Conservation (phyloP, 2,888 invertebrate genomes). For the Cryptus viduatorius region DNA sequence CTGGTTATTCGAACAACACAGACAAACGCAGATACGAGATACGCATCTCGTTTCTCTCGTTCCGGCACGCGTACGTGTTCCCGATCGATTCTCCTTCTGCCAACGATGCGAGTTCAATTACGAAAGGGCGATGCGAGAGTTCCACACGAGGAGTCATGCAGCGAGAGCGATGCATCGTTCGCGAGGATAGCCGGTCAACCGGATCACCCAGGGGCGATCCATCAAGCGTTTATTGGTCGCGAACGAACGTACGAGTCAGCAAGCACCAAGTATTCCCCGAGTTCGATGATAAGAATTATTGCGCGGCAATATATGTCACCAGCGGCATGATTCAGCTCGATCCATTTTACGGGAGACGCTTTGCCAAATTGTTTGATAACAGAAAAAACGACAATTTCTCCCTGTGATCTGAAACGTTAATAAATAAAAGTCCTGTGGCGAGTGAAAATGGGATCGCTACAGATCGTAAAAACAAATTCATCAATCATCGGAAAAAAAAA, state of each 20-base stretch:
- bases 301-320: slow-evolving; percentile 38
- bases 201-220: slow-evolving; percentile 67
- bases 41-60: slow-evolving; percentile 33
- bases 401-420: no score
- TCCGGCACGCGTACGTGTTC: slow-evolving; percentile 19
- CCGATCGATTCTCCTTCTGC: slow-evolving; percentile 55
- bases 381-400: no score
- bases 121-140: slow-evolving; percentile 33
- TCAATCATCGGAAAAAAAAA: no score
- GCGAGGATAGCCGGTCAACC: slow-evolving; percentile 67
- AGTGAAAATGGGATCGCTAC: no score
- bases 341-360: not conserved
- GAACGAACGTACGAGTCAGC: slow-evolving; percentile 37
- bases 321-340: slow-evolving; percentile 11
- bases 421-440: no score
- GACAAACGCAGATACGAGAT: not conserved
- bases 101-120: slow-evolving; percentile 52
- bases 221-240: slow-evolving; percentile 70
- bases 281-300: slow-evolving; percentile 58
- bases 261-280: slow-evolving; percentile 4
- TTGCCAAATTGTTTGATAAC: not conserved
- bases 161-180: slow-evolving; percentile 29
- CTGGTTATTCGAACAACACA: slow-evolving; percentile 37
- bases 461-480: no score
- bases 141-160: slow-evolving; percentile 28